Conservation (phyloP, 2,888 invertebrate genomes). For the Epinotia brunnichana region DNA sequence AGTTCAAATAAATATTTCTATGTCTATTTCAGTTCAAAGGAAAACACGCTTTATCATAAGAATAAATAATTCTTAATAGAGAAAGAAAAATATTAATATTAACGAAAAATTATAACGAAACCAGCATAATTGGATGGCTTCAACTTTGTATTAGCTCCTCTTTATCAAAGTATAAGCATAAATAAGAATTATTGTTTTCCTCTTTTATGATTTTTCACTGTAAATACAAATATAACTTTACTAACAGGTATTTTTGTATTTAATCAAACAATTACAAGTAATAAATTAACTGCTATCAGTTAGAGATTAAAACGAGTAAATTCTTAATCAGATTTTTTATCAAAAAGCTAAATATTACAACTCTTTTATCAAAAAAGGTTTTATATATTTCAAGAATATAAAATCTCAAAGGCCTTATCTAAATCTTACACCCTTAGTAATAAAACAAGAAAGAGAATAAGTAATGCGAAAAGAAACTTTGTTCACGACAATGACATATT, state of each 20-base stretch:
- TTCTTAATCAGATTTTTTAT: background rate
- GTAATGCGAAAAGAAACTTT: conserved; percentile 52
- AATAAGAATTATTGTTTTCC: too few relatives aligned
- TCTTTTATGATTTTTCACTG: too few relatives aligned
- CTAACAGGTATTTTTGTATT: background rate
- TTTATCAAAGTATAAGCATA: too few relatives aligned
- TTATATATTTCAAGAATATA: background rate
- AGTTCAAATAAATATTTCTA: background rate
- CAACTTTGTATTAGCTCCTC: too few relatives aligned
- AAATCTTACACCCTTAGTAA: conserved; percentile 44
- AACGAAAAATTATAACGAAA: too few relatives aligned
- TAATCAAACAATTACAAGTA: background rate
- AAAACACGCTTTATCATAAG: background rate
- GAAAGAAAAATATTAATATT: too few relatives aligned
- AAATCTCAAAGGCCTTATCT: conserved; percentile 6
- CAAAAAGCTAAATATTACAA: background rate
- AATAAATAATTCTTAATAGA: too few relatives aligned
- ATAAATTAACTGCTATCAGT: background rate
- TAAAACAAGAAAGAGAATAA: conserved; percentile 53
- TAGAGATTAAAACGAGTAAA: background rate
- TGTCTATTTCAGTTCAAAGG: background rate
- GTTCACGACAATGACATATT: conserved; percentile 50
- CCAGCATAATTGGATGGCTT: too few relatives aligned
- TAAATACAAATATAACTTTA: background rate
- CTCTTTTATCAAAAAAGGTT: too few relatives aligned